Conservation (phyloP, 2,113 vertebrate genomes). For the Eudorcas thomsonii region DNA sequence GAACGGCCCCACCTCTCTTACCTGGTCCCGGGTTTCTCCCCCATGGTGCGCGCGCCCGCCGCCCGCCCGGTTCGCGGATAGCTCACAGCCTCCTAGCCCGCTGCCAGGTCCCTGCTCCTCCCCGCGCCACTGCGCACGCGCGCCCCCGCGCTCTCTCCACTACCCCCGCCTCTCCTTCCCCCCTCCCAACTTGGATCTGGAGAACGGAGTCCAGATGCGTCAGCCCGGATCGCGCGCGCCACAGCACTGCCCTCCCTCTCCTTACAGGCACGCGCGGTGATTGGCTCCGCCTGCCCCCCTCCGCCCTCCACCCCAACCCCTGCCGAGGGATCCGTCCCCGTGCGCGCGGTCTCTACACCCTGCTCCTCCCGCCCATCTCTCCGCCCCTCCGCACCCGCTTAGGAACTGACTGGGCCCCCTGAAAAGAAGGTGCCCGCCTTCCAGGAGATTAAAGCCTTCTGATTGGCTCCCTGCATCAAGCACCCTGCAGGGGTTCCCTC, state of each 20-base stretch:
- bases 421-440: not conserved
- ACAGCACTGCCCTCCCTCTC: constrained; percentile 4
- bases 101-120: constrained; percentile 64
- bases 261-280: not conserved
- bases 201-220: constrained; percentile 51
- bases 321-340: not conserved
- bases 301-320: not conserved
- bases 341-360: fast-evolving
- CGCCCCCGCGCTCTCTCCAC: not conserved
- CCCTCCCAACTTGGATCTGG: not conserved
- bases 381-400: not conserved
- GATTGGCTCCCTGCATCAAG: constrained; percentile 39
- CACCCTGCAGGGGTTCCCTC: constrained; percentile 25
- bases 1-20: constrained; percentile 62
- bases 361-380: not conserved
- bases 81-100: constrained; percentile 47
- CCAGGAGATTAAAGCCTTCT: not conserved
- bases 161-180: not conserved
- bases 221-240: constrained; percentile 56
- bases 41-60: constrained; percentile 69
- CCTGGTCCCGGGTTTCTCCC: constrained; percentile 76
- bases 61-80: constrained; percentile 36
- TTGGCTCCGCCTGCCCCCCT: constrained; percentile 20
- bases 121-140: constrained; percentile 71
- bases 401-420: constrained; percentile 3